Percentiles rank a stretch among this genome's conserved stretches.
Evolutionary conservation across 2,888 invertebrate genomes (phyloP).

Genomic region (Andrena dorsata): DNA sequence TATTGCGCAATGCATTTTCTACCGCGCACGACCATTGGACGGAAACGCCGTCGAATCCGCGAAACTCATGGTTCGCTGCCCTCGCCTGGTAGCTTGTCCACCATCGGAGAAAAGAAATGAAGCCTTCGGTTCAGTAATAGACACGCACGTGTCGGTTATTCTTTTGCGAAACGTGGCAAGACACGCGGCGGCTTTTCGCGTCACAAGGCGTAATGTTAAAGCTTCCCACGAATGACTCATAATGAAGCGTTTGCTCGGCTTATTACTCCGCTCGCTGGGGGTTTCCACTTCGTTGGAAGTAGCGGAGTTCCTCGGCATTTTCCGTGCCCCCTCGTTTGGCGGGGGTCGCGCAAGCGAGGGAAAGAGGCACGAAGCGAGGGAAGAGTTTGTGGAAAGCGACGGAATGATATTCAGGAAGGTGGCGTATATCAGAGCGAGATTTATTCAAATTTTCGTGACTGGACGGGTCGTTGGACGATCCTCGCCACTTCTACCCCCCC

Average conservation of each 20-base stretch:
- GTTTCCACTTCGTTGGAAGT: constrained; percentile 40
- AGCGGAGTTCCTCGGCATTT: constrained; percentile 41
- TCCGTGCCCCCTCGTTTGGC: constrained; percentile 16
- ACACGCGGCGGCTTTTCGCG: constrained; percentile 36
- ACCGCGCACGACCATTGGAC: background rate
- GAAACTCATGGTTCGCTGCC: background rate
- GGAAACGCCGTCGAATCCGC: background rate
- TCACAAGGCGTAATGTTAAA: constrained; percentile 44
- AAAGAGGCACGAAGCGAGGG: background rate
- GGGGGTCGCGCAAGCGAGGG: background rate
- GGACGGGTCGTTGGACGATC: constrained; percentile 26
- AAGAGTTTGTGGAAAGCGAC: constrained; percentile 38
- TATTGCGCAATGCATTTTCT: background rate
- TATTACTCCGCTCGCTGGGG: constrained; percentile 15
- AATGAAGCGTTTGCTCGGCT: constrained; percentile 48
- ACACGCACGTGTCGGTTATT: background rate
- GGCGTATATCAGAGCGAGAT: constrained; percentile 44
- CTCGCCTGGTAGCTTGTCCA: background rate
- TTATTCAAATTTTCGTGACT: constrained; percentile 67
- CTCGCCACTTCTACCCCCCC: background rate
- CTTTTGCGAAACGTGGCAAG: background rate
- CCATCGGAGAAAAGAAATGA: background rate
- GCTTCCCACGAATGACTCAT: constrained; percentile 47
- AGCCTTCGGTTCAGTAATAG: constrained; percentile 10
- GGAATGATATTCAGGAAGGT: constrained; percentile 64